Percentiles rank a stretch among this genome's conserved stretches.
Conservation (phyloP, 2,113 vertebrate species). For the Anser cygnoides region DNA sequence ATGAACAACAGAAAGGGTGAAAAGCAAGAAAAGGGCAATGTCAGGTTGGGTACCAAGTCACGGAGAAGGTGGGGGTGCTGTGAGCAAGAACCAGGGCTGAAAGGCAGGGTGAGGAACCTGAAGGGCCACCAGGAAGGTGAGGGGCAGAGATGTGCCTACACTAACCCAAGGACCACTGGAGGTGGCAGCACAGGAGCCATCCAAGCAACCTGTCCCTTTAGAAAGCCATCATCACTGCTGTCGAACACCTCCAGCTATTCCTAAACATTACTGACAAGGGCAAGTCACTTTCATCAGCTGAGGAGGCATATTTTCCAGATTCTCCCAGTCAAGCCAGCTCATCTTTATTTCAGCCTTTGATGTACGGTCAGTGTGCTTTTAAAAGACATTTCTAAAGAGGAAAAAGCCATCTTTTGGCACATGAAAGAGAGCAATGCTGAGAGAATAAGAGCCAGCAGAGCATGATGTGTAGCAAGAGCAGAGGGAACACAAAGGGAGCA, state of each 20-base stretch:
- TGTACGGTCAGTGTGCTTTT: conserved; percentile 13
- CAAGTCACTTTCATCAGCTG: neutral
- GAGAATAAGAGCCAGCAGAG: conserved; percentile 23
- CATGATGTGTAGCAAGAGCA: neutral
- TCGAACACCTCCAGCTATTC: neutral
- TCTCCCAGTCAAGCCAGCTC: conserved; percentile 12
- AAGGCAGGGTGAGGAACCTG: neutral
- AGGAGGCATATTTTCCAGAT: neutral
- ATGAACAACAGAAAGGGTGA: neutral
- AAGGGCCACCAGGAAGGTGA: neutral
- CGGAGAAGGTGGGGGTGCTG: neutral
- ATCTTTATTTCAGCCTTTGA: conserved; percentile 47
- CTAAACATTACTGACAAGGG: neutral
- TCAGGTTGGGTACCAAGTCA: neutral
- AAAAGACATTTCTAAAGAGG: conserved; percentile 15
- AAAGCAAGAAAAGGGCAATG: neutral
- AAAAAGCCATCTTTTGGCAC: conserved; percentile 19
- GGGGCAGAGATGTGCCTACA: neutral
- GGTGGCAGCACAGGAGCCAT: neutral
- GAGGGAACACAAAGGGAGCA: neutral
- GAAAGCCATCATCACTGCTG: neutral
- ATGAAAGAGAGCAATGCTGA: neutral
- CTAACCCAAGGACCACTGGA: neutral
- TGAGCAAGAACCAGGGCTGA: neutral
- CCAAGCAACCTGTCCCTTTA: neutral